A percentile compares a stretch with the other conserved stretches of the same genome.
Conservation (phyloP, 35 echinoderm and acorn worm genomes). For the Apostichopus japonicus region DNA sequence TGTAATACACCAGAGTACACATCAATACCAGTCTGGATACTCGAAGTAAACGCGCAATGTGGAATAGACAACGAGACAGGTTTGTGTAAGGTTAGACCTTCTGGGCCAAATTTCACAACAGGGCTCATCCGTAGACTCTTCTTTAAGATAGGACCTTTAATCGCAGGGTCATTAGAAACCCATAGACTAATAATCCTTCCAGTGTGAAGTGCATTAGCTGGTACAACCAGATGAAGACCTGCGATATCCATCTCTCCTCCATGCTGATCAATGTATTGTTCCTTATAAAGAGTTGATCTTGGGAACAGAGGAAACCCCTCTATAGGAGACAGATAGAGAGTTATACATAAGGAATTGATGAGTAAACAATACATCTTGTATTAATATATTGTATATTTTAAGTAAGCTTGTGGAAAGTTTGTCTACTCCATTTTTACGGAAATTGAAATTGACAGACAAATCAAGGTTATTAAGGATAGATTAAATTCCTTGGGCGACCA, state of each 20-base stretch:
- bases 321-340: not conserved
- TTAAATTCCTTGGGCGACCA: too few species aligned
- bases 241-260: not conserved
- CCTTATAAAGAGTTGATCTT: not conserved
- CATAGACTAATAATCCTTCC: conserved; percentile 6
- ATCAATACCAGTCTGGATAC: not conserved
- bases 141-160: not conserved
- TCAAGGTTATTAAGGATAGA: too few species aligned
- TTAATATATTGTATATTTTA: not conserved
- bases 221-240: not conserved
- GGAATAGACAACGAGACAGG: not conserved
- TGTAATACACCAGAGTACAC: not conserved
- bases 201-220: not conserved
- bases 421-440: too few species aligned
- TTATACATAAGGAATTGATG: not conserved
- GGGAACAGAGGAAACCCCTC: not conserved
- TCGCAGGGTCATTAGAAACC: not conserved
- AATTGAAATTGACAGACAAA: too few species aligned
- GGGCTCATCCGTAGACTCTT: not conserved
- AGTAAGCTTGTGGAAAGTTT: too few species aligned
- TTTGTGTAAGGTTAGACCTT: not conserved
- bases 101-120: not conserved
- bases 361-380: not conserved
- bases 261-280: conserved; percentile 26
- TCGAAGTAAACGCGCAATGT: conserved; percentile 11